Evolutionary conservation across 2,888 invertebrate genomes (phyloP), one percentile per base, ranked within the genome.

Genomic region (Chrysomela aeneicollis): DNA sequence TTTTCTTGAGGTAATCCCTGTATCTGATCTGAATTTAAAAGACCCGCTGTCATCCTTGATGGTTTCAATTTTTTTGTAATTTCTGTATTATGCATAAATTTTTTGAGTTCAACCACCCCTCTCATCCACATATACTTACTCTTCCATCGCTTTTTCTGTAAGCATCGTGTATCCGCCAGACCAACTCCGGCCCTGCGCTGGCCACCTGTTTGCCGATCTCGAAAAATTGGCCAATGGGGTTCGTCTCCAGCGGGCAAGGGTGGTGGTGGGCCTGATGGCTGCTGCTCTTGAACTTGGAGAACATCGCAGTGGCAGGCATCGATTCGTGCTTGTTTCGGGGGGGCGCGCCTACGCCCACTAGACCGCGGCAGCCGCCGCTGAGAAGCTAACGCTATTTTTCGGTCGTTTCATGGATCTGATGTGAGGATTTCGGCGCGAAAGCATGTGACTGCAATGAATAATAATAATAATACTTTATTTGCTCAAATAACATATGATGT

Each of bases 101-200:
- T n/a, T n/a, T n/a, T n/a, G n/a, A n/a, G n/a, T n/a, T n/a, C n/a
- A n/a, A n/a, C n/a, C n/a, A n/a, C n/a, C n/a, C n/a, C n/a, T 26
- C 4, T 5, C 26, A 26, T 26, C 6, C 4, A 49, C 15, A 5
- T 32, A n/a, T 4, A 30, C 70, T 87, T 82, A 97, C 97, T 92
- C 92, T 93, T 74, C 92, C 92, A 78, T 97, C 97, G 70, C 89
- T 90, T 82, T 94, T 95, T 74, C 94, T 86, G 78, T 90, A 90
- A 0, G 93, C 97, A 74, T 97, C 95, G 81, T 94, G 93, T 69
- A 97, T 92, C 78, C 91, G 91, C 97, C 97, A 97, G 52, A 94
- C 89, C 71, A 94, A 87, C 76, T 95, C 95, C 0, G 95, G 95
- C 0, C 97, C 97, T 57, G 92, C 92, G 64, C 90, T 90, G 62